Evolutionary conservation across 2,888 invertebrate species (phyloP), one percentile per base, ranked within the genome.

Genomic region (Drosophila heteroneura): DNA sequence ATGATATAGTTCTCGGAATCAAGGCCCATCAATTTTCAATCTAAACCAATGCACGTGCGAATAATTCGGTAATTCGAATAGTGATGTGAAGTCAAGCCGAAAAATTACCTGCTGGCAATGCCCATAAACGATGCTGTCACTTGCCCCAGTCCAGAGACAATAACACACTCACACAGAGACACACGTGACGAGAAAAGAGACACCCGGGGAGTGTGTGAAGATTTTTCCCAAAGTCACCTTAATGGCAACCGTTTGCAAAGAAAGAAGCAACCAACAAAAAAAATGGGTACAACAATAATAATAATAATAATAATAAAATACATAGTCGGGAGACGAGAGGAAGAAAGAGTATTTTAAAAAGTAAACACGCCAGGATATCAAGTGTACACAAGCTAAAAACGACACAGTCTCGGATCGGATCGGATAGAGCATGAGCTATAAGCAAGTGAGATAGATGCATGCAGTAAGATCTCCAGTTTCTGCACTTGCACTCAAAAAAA

Each of bases 301-400:
- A 71, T 77, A 82, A 71, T 77, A 82, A 83, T 70, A 81, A 81
- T 78, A 83, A 81, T 79, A 74, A 86, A 74, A 84, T 74, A 73
- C 72, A 81, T 52, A 56, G 82, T 66, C 60, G 56, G 52, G 26
- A 70, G 70, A 64, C 62, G 59, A 32, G 59, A 22, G 26, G 69
- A 74, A 82, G 83, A 85, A 87, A 85, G 82, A 88, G 85, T 85
- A 81, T 83, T 76, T 85, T 76, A 67, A 66, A 88, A 84, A 85
- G 86, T 84, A 90, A 88, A 90, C 89, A 90, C 89, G 79, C 85
- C 89, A 88, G 88, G 88, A 88, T 90, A 88, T 88, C 90, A 90
- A 90, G 89, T 88, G 90, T 88, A 85, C 89, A 86, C 78, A 83
- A 70, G 85, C 62, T 44, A 58, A 67, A 70, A 57, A 62, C 62